Conservation (phyloP, 2,113 vertebrate genomes). For the Eupsittula cactorum region DNA sequence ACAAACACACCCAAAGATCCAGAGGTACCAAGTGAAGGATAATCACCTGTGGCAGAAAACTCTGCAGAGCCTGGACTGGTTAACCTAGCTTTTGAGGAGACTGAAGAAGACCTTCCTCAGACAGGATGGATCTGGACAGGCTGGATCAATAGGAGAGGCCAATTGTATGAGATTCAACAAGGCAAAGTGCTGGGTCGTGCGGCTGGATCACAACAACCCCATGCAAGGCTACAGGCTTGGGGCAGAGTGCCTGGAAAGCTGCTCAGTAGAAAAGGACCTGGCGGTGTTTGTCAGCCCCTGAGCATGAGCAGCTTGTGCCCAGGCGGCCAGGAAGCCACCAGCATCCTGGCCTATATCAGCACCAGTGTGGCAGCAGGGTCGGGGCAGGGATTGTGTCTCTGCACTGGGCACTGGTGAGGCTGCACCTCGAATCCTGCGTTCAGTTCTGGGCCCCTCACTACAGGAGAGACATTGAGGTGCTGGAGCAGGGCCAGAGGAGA, state of each 20-base stretch:
- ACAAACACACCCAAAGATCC: background rate
- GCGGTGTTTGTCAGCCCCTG: rapidly evolving
- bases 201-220: background rate
- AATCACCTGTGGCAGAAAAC: background rate
- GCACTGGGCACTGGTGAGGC: background rate
- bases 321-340: background rate
- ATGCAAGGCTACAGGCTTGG: background rate
- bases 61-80: conserved; percentile 77
- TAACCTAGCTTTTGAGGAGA: conserved; percentile 82
- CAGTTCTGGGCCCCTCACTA: background rate
- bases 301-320: background rate
- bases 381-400: background rate
- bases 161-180: background rate
- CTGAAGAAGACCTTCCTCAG: conserved; percentile 78
- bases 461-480: background rate
- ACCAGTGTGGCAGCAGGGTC: background rate
- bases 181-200: background rate
- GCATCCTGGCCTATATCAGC: background rate
- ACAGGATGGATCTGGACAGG: conserved; percentile 20
- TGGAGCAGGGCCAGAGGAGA: background rate
- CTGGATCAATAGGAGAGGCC: background rate
- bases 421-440: background rate
- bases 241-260: background rate
- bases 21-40: background rate
- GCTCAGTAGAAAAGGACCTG: background rate